Base-by-base conservation (phyloP, 2,888 invertebrate genomes). In the Chrysolina haemoptera region DNA sequence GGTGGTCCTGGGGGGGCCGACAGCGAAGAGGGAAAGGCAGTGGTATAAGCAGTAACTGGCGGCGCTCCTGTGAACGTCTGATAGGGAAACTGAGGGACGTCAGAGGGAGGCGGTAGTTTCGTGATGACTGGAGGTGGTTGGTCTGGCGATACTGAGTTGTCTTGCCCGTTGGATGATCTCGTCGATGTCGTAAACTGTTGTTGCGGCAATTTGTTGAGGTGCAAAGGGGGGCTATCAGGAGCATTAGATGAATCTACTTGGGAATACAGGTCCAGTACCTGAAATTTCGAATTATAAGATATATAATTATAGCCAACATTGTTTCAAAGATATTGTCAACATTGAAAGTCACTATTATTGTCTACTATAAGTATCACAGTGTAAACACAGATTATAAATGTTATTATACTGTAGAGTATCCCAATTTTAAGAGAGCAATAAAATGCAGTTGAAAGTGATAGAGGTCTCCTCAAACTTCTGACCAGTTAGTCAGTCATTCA, bases 251-350 rank as follows among this genome's bases (percentile, higher is more conserved):
- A 53, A 40, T 78, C 78, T 46, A 67, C 90, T 90, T 77, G 94
- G 0, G 96, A 95, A 88, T 98, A 98, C 74, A 98, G 89, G 88
- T 98, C 98, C 77, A 98, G 88, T 4, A 87, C 86, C 85, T 85
- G 63, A 46, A 80, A 80, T 48, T 6, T 35, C 0, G 8, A 6
- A 35, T 35, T 8, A 35, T 35, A 0, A 50, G 40, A 14, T 20
- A 20, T 43, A 43, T 14, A 14, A 3, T 43, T 43, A 43, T 43
- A 6, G n/a, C n/a, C n/a, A n/a, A n/a, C n/a, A n/a, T n/a, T n/a
- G n/a, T n/a, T n/a, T n/a, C n/a, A n/a, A n/a, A 3, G 27, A 27
- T 27, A 27, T 27, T 27, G 27, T 27, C 27, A 27, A n/a, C n/a
- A n/a, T n/a, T n/a, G n/a, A n/a, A n/a, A n/a, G n/a, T n/a, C n/a